Conservation (phyloP, 2,113 vertebrate species). For the Casuarius casuarius region DNA sequence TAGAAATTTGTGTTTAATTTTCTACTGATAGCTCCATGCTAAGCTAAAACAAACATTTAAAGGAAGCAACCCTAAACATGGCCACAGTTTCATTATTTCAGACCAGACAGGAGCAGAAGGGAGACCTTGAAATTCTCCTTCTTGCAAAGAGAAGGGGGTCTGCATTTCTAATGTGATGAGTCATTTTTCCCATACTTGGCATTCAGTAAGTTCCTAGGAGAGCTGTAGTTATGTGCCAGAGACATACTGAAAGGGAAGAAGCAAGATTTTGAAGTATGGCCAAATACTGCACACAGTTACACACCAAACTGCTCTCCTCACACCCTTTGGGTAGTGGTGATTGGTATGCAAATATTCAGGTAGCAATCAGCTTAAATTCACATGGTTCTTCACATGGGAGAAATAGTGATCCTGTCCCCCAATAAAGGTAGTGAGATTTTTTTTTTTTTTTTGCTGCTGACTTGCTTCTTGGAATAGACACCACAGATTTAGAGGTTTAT, state of each 20-base stretch:
- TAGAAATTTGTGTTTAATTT: constrained; percentile 25
- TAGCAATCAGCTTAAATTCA: background rate
- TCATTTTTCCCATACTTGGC: constrained; percentile 53
- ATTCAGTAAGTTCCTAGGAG: background rate
- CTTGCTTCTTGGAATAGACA: background rate
- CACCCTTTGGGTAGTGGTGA: background rate
- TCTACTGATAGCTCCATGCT: background rate
- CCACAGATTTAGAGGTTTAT: background rate
- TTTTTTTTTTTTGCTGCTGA: background rate
- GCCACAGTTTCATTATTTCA: background rate
- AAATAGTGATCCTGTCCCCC: background rate
- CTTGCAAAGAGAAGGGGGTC: background rate
- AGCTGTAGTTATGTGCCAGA: constrained; percentile 17
- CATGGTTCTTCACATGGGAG: fast-evolving
- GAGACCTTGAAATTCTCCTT: background rate
- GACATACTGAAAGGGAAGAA: constrained; percentile 21
- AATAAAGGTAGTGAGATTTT: background rate
- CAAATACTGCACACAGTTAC: background rate
- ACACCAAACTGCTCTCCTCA: background rate
- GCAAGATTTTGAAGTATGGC: constrained; percentile 21
- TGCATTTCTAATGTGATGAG: constrained; percentile 7
- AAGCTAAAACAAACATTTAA: constrained; percentile 11
- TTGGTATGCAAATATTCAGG: background rate
- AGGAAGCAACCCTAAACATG: background rate
- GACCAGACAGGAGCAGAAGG: background rate